Conservation (phyloP, 2,888 invertebrate genomes). For the Pomacea canaliculata region DNA sequence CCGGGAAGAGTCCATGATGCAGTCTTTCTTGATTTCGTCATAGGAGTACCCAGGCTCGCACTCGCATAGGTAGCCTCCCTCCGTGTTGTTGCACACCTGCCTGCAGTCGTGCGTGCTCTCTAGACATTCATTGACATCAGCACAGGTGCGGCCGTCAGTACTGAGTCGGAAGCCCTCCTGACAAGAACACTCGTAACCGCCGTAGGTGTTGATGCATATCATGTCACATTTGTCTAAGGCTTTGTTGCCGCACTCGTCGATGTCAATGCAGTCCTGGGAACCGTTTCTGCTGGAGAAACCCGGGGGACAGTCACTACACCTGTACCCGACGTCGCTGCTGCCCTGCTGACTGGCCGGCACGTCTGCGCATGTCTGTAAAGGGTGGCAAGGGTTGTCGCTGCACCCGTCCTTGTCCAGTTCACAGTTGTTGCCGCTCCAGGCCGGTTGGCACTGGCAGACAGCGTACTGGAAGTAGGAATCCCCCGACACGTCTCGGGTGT, state of each 20-base stretch:
- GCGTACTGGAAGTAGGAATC: conserved; percentile 12
- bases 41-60: conserved; percentile 3
- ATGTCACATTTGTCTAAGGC: conserved; percentile 67
- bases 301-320: conserved; percentile 34
- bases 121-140: conserved; percentile 16
- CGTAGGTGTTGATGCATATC: conserved; percentile 69
- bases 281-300: conserved; percentile 29
- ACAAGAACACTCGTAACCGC: conserved; percentile 63
- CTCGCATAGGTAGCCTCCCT: conserved; percentile 15
- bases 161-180: conserved; percentile 51
- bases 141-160: conserved; percentile 8
- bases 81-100: conserved; percentile 23
- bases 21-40: not conserved
- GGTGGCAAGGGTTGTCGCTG: conserved; percentile 36
- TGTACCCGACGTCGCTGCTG: conserved; percentile 9
- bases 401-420: conserved; percentile 39
- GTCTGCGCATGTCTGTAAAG: conserved; percentile 42
- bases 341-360: conserved; percentile 31
- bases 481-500: not conserved
- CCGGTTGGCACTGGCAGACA: conserved; percentile 15
- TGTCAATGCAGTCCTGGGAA: conserved; percentile 47
- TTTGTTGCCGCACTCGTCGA: conserved; percentile 68
- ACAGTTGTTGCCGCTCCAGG: conserved; percentile 28
- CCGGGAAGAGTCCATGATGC: not conserved
- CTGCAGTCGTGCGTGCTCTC: too few species aligned